Percentiles rank a stretch among this genome's conserved stretches.
Conservation (phyloP, 2,797 vertebrate genomes). For the Halcyon badia region DNA sequence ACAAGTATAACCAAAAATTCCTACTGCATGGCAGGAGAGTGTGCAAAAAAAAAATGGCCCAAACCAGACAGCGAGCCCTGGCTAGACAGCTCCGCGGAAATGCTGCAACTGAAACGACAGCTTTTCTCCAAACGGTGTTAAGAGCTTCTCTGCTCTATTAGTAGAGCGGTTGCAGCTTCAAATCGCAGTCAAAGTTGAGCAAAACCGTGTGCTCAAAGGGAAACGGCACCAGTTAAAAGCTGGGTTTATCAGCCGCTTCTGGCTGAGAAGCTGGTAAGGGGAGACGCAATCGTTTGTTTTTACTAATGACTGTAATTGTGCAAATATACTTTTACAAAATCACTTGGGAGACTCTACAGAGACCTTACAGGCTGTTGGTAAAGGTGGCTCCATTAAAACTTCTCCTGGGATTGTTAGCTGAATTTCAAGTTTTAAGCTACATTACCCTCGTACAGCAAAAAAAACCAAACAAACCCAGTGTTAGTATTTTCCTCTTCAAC, state of each 20-base stretch:
- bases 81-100: not conserved
- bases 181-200: not conserved
- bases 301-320: not conserved
- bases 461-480: not conserved
- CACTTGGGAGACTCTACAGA: not conserved
- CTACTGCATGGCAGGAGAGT: fast-evolving
- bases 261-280: not conserved
- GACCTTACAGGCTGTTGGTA: not conserved
- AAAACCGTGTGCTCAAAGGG: not conserved
- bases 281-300: not conserved
- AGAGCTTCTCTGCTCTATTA: not conserved
- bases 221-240: not conserved
- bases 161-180: not conserved
- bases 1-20: not conserved
- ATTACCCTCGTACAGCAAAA: fast-evolving
- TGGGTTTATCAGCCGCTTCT: not conserved
- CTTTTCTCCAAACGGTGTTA: not conserved
- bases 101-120: not conserved
- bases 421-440: not conserved
- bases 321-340: not conserved
- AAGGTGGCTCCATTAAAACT: not conserved
- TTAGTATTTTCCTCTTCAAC: not conserved
- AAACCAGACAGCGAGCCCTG: not conserved
- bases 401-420: not conserved
- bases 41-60: not conserved